Evolutionary conservation across 92 coral and sea anemone genomes (phyloP), one percentile per base, ranked within the genome.

Genomic region (Chrysogorgia sp.): DNA sequence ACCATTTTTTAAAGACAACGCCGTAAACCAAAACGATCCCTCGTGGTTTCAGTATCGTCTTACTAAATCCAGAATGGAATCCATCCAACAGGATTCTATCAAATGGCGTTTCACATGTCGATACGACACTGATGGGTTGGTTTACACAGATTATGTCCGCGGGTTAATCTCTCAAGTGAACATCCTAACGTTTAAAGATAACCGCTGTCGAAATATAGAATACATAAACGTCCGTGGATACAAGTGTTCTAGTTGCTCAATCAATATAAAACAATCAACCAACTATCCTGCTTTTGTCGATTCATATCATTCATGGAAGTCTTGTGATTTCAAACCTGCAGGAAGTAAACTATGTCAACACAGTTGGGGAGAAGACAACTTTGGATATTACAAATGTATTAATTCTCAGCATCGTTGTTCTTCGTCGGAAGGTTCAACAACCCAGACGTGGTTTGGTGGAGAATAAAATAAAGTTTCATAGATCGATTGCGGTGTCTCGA

Each of bases 51-150:
- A 19, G 26, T 70, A 70, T 29, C 59, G 77, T 50, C 61, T 70
- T 23, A 43, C 77, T 15, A 70, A 70, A 28, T 70, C 62, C 34
- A 15, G 77, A 70, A 50, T 70, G 77, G 59, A 47, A 48, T 70
- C 77, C 40, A 70, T 70, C 25, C 61, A 24, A 24, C 19, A 47
- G 1, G 40, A 70, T 30, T 70, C 77, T 9, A 43, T 17, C 49
- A 22, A 67, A 43, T 67, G 45, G 25, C 53, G 74, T 0, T 13
- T 40, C 4, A 67, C 76, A 24, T 70, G 76, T 41, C 43, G 20
- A 5, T 37, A n/a, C n/a, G 50, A 9, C 9, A 43, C 10, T 43
- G 50, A 43, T 17, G 17, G 9, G 9, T 43, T 17, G 9, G 10
- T 17, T 8, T 8, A 8, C 50, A 43, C 50, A 43, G 50, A 43